Evolutionary conservation across 2,888 invertebrate genomes (phyloP), one percentile per base, ranked within the genome.

Genomic region (Oligia strigilis): DNA sequence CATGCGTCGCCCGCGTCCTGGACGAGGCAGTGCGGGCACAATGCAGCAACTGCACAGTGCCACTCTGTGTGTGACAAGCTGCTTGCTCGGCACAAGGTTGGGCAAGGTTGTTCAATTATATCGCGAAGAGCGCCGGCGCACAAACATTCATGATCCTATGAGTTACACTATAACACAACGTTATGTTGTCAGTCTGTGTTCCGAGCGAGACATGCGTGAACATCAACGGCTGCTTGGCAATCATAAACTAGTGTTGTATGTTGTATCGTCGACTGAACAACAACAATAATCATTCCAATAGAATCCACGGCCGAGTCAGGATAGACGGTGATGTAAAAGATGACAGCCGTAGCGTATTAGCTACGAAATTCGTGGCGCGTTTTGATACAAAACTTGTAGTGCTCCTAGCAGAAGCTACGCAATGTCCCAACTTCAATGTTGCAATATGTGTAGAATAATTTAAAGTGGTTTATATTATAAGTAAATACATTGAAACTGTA

Each of bases 361-460:
- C 40, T 60, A 72, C 29, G 19, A 58, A 5, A n/a, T 9, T 49
- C 64, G 29, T 62, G 14, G 46, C 23, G 19, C 14, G 14, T 19
- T 64, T 69, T 64, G 40, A 29, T 64, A 40, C 52, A 23, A 73
- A 72, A 64, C 9, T 52, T 43, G 43, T 73, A 74, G 74, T 13
- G 17, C n/a, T 49, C 75, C 58, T 74, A 67, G 58, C 19, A 66
- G 2, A 14, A 13, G 36, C 46, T 74, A 75, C 67, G 49, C 29
- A 29, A 36, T 23, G 8, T 69, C 29, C 52, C 70, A 70, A 23
- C 36, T 14, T 19, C 3, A 67, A 8, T 36, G 8, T 19, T 55
- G 19, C 55, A 55, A 55, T 55, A 19, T 19, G 11, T 36, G 55
- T 71, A 0, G 11, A 55, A 55, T 36, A 40, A 17, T 13, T 19